phyloP scores from a whole-genome alignment of 2,888 invertebrate genomes.

The Apoderus coryli region DNA sequence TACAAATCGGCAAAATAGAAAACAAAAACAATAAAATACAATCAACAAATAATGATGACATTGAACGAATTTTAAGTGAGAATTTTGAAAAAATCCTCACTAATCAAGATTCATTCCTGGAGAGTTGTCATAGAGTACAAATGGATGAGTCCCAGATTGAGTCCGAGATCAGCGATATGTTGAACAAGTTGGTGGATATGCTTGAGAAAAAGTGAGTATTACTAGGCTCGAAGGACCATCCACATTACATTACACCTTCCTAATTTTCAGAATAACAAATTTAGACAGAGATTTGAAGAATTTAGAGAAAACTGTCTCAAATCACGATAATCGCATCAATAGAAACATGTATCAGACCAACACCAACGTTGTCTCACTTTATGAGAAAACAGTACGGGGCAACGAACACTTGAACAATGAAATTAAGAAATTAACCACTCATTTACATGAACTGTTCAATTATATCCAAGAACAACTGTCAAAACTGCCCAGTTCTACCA shows the following conservation, averaged over 20 bases:
- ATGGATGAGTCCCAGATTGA: slow-evolving; percentile 45
- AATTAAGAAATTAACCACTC: too few species aligned
- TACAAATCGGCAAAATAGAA: slow-evolving; percentile 27
- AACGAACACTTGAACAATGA: slow-evolving; percentile 21
- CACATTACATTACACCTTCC: too few species aligned
- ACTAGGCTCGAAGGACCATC: too few species aligned
- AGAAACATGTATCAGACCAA: slow-evolving; percentile 25
- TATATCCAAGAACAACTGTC: too few species aligned
- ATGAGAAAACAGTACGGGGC: slow-evolving; percentile 24
- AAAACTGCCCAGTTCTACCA: too few species aligned
- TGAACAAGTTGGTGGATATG: slow-evolving; percentile 47
- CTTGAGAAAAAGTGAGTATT: slow-evolving; percentile 44
- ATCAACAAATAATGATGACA: too few species aligned
- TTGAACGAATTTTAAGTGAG: neutral
- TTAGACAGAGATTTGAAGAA: slow-evolving; percentile 40
- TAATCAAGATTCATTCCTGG: slow-evolving; percentile 47
- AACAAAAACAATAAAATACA: too few species aligned
- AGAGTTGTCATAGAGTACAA: slow-evolving; percentile 51
- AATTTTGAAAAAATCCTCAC: slow-evolving; percentile 42
- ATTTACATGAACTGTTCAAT: too few species aligned
- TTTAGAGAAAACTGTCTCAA: slow-evolving; percentile 38
- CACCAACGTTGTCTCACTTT: slow-evolving; percentile 23
- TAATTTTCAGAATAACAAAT: too few species aligned
- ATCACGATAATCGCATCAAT: slow-evolving; percentile 28
- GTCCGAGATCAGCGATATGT: slow-evolving; percentile 43